Base-by-base conservation (phyloP, 2,888 invertebrate genomes). In the Lymantria monacha region DNA sequence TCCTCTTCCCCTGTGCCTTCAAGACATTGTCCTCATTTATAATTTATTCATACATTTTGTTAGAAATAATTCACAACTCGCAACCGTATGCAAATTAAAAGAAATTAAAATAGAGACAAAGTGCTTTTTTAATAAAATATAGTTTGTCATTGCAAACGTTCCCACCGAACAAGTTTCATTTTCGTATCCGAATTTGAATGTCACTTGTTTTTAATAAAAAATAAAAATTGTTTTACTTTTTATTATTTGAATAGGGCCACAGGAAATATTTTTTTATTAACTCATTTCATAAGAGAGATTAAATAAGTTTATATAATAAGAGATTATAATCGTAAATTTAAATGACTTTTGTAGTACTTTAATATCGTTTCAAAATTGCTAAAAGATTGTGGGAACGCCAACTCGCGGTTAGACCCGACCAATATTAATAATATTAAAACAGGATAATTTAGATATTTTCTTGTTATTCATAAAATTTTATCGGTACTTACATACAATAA, bases 31-130 rank as follows among this genome's bases (percentile, higher is more conserved):
- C 71, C 77, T 72, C 52, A 53, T 63, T 69, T 62, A 75, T 87
- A 89, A 88, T 89, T 82, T 82, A 88, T 90, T 87, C 86, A 85
- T 78, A 75, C 74, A 80, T 83, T 82, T 79, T 78, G 80, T 83
- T 79, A 83, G 72, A 83, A 82, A 79, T 79, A 74, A 82, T 79
- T 77, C 71, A 74, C 69, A 73, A 69, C 70, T 67, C 72, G 70
- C 71, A n/a, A 70, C 66, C 74, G 66, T 74, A 89, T 88, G 87
- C 85, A 88, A 88, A 88, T 85, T 53, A 55, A 57, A 53, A 59
- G 46, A 82, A 81, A 85, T 86, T 81, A 85, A 83, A 85, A 77
- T 68, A 80, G 77, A 86, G 86, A 88, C 86, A 87, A 86, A 76
- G 75, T 65, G 63, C 69, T 80, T 81, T 70, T 67, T 63, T 56